Conservation (phyloP, 2,113 vertebrate species). For the Ctenodactylus gundi region DNA sequence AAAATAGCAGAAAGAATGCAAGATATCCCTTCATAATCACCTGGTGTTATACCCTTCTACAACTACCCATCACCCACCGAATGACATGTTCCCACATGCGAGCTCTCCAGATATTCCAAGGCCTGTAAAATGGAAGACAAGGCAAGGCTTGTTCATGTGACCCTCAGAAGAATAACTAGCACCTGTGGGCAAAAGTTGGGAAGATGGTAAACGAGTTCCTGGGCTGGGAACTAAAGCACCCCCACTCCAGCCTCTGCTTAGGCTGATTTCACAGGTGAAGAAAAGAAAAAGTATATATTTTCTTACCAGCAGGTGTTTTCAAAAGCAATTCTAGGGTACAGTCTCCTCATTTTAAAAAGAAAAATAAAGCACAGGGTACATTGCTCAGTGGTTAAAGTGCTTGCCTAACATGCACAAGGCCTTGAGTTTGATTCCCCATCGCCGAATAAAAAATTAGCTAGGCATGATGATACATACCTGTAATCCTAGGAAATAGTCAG, state of each 20-base stretch:
- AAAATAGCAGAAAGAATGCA: neutral
- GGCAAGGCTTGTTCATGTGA: neutral
- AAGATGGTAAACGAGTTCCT: neutral
- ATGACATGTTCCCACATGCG: neutral
- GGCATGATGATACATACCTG: too few relatives aligned
- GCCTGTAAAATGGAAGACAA: neutral
- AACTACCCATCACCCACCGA: neutral
- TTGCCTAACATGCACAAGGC: too few relatives aligned
- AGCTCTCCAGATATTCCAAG: neutral
- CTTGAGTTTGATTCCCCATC: too few relatives aligned
- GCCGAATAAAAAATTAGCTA: too few relatives aligned
- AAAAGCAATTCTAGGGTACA: constrained; percentile 16
- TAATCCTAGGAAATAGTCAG: too few relatives aligned
- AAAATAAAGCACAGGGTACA: too few relatives aligned
- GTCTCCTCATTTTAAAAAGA: neutral
- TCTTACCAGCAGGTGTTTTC: constrained; percentile 15
- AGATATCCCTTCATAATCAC: neutral
- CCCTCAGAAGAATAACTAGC: neutral
- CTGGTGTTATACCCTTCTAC: neutral
- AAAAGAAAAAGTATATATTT: neutral
- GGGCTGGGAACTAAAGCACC: neutral
- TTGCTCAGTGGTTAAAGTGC: too few relatives aligned
- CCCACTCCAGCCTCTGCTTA: neutral
- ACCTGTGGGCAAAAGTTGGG: neutral
- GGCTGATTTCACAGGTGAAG: constrained; percentile 3